A percentile compares a stretch with the other conserved stretches of the same genome.
Conservation (phyloP, 37 sponge, comb jelly and placozoan species). For the Lycopodina hypogea region DNA sequence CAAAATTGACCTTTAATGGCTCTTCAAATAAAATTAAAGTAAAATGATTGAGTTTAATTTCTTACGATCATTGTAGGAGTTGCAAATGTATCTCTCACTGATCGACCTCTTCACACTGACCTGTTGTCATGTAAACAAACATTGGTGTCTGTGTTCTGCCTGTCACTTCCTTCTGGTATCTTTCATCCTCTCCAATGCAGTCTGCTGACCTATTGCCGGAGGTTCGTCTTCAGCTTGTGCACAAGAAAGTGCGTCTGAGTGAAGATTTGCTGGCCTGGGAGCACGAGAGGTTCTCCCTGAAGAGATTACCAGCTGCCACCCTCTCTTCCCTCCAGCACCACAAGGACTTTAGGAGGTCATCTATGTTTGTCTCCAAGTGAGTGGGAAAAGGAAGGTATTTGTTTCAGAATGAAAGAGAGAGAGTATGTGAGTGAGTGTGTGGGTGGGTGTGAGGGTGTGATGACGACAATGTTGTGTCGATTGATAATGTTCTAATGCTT, state of each 20-base stretch:
- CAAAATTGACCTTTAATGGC: too few species aligned
- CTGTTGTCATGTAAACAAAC: too few species aligned
- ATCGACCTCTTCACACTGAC: too few species aligned
- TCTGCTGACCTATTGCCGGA: slow-evolving; percentile 9
- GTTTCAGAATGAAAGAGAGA: not conserved
- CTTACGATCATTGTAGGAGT: too few species aligned
- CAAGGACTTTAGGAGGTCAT: slow-evolving; percentile 30
- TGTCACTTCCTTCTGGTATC: too few species aligned
- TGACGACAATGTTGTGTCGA: not conserved
- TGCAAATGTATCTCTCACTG: too few species aligned
- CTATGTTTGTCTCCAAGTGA: slow-evolving; percentile 75
- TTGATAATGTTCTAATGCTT: not conserved
- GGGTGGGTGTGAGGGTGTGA: not conserved
- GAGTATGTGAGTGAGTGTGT: too few species aligned
- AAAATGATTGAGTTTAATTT: too few species aligned
- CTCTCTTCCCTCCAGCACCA: slow-evolving; percentile 50
- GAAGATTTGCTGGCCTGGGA: slow-evolving; percentile 90
- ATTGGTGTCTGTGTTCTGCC: too few species aligned
- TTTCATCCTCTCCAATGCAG: not conserved
- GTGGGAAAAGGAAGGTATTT: too few species aligned
- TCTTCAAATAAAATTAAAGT: too few species aligned
- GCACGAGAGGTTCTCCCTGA: slow-evolving; percentile 91
- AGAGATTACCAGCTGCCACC: slow-evolving; percentile 81
- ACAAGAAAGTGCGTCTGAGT: slow-evolving; percentile 83
- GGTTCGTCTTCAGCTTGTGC: slow-evolving; percentile 22